Evolutionary conservation across 2,888 invertebrate genomes (phyloP), one percentile per base, ranked within the genome.

Genomic region (Xylota sylvarum): DNA sequence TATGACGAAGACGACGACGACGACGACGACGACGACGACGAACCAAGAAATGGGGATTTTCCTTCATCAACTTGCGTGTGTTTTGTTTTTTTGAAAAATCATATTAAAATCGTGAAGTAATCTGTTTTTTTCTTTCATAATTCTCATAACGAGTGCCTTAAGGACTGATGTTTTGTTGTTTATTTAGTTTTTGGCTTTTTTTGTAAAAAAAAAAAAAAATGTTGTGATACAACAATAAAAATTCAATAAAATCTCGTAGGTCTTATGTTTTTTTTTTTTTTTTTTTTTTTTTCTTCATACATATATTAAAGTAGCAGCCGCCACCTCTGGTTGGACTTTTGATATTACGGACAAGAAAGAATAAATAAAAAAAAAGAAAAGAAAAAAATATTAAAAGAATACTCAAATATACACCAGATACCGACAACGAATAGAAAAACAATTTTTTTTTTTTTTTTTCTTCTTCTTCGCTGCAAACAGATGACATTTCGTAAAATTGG

Each of bases 401-500:
- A 32, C 10, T 37, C 7, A 19, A 65, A 65, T 10, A 60, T 12
- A 60, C 12, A 30, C 17, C 10, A 14, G 10, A 32, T 35, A 48
- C 37, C 52, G 12, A 55, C 5, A 69, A 27, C 23, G 32, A 56
- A 58, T 7, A 6, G 40, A 56, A 72, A 46, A 40, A 43, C 14
- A 60, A 48, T 40, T 37, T 55, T 40, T 52, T 14, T 30, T 30
- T 32, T n/a, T n/a, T n/a, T n/a, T n/a, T n/a, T n/a, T n/a, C n/a
- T n/a, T n/a, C n/a, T n/a, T n/a, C 19, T 40, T 73, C 27, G 1
- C 70, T 58, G 65, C 50, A 60, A 83, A 60, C 78, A 77, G 65
- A 83, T 77, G 82, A 72, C 56, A 82, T 72, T 82, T 82, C 43
- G 23, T 70, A 62, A 35, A 27, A 58, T 43, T 50, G 30, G 56